Percentiles rank a stretch among this genome's conserved stretches.
phyloP scores from a whole-genome alignment of 2,113 vertebrate genomes.

The Columba janthina region DNA sequence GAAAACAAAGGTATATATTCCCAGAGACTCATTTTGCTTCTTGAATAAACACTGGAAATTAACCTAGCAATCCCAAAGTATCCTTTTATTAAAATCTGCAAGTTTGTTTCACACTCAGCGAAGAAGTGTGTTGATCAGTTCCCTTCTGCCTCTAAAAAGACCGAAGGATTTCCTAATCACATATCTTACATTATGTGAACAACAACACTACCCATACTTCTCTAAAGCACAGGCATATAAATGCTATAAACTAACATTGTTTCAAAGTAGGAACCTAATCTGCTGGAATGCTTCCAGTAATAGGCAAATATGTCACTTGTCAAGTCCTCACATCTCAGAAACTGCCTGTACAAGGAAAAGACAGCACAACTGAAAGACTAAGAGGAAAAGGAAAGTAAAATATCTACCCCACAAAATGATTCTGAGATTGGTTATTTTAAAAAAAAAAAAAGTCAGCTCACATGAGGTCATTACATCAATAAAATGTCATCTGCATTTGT shows the following conservation, averaged over 20 bases:
- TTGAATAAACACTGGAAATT: background rate
- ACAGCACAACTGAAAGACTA: background rate
- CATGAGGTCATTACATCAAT: background rate
- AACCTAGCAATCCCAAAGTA: background rate
- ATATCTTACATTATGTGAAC: background rate
- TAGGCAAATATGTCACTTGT: background rate
- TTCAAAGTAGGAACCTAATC: background rate
- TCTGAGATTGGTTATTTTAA: background rate
- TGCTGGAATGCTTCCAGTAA: background rate
- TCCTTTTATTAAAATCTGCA: background rate
- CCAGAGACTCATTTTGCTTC: background rate
- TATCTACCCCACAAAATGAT: accelerated
- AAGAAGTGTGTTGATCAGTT: background rate
- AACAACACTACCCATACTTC: background rate
- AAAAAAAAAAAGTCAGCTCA: background rate
- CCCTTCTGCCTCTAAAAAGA: background rate
- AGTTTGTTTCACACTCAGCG: background rate
- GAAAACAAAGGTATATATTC: background rate
- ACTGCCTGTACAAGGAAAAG: background rate
- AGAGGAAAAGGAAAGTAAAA: background rate
- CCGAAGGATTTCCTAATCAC: background rate
- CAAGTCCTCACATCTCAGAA: background rate
- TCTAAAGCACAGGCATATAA: background rate
- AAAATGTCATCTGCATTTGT: background rate
- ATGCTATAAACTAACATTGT: background rate